These are phyloP conservation scores for Taphrorychus bicolor DNA, from an alignment of 2,888 invertebrate genomes.

Conservation along the genomic window DNA sequence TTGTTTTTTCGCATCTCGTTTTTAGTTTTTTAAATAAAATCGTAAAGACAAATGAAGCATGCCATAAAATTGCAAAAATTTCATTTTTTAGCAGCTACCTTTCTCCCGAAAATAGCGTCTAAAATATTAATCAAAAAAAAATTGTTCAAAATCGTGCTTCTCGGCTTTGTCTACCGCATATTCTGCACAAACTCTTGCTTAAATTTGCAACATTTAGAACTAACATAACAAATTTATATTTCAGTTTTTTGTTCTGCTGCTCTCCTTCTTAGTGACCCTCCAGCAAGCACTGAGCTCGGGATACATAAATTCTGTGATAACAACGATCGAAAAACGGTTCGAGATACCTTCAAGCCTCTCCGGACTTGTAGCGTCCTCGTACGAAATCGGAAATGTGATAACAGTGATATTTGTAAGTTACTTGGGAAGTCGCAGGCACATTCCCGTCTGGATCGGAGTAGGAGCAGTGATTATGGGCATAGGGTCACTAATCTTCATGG, in stretches of 20 bases:
- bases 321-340: slow-evolving; percentile 94
- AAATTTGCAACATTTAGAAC: too few relatives aligned
- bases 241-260: slow-evolving; percentile 86
- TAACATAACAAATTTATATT: slow-evolving; percentile 55
- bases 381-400: slow-evolving; percentile 94
- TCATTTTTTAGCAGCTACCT: too few relatives aligned
- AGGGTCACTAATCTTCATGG: slow-evolving; percentile 90
- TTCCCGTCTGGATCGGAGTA: slow-evolving; percentile 81
- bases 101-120: too few relatives aligned
- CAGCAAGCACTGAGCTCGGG: slow-evolving; percentile 92
- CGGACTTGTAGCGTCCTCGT: slow-evolving; percentile 91
- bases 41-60: too few relatives aligned
- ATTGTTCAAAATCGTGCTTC: too few relatives aligned
- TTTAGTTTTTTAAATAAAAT: too few relatives aligned
- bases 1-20: too few relatives aligned
- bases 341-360: slow-evolving; percentile 94
- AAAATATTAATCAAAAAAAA: too few relatives aligned
- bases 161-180: too few relatives aligned
- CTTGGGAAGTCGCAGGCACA: slow-evolving; percentile 80
- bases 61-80: too few relatives aligned
- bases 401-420: slow-evolving; percentile 96
- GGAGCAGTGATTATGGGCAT: slow-evolving; percentile 93
- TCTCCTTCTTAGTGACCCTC: slow-evolving; percentile 88
- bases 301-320: slow-evolving; percentile 94
- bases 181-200: too few relatives aligned